A percentile compares a stretch with the other conserved stretches of the same genome.
Evolutionary conservation across 2,888 invertebrate genomes (phyloP).

Genomic region (Apodemia duryi): DNA sequence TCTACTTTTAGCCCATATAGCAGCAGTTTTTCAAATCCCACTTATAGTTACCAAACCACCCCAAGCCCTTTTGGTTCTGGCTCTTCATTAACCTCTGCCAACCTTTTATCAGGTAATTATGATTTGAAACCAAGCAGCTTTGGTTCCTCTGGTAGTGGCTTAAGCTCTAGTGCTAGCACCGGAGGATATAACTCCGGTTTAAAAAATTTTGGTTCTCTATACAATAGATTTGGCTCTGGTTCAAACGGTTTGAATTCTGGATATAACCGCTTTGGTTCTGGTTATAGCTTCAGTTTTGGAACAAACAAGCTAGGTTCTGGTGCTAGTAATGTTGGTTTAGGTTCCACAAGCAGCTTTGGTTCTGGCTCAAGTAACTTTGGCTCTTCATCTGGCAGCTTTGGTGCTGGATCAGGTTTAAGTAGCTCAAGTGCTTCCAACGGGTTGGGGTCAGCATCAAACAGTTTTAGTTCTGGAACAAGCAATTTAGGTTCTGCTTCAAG

Average conservation of each 20-base stretch:
- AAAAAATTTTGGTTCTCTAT: slow-evolving; percentile 2
- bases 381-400: slow-evolving; percentile 9
- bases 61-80: background rate
- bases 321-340: background rate
- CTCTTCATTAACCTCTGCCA: background rate
- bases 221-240: slow-evolving; percentile 8
- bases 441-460: slow-evolving; percentile 23
- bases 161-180: slow-evolving; percentile 6
- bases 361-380: slow-evolving; percentile 19
- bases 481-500: slow-evolving; percentile 23
- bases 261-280: slow-evolving; percentile 19
- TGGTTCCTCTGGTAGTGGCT: slow-evolving; percentile 16
- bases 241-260: slow-evolving; percentile 15
- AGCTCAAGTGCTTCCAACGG: slow-evolving; percentile 24
- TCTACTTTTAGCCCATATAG: background rate
- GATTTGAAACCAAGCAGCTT: slow-evolving; percentile 17
- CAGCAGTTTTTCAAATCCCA: background rate
- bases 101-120: background rate
- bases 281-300: slow-evolving; percentile 10
- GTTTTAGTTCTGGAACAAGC: slow-evolving; percentile 15
- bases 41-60: background rate
- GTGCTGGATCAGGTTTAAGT: slow-evolving; percentile 18
- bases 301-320: background rate
- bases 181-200: slow-evolving; percentile 15
- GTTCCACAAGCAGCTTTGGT: background rate